Percentiles rank a stretch among this genome's conserved stretches.
Evolutionary conservation across 2,113 vertebrate genomes (phyloP).

Genomic region (Nerophis lumbriciformis): DNA sequence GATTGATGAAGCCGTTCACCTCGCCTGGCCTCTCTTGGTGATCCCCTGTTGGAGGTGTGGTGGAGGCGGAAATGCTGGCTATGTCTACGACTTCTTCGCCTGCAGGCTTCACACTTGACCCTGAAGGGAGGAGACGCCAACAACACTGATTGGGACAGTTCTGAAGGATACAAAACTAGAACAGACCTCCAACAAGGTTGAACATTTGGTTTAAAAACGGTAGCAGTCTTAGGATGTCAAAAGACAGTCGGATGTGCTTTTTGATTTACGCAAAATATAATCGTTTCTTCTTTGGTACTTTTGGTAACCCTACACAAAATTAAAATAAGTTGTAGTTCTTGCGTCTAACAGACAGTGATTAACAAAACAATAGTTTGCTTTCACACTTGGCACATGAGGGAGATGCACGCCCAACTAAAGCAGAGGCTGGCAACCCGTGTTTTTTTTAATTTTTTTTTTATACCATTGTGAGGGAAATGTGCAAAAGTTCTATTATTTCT

Average conservation of each 20-base stretch:
- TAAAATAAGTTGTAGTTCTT: too few species aligned
- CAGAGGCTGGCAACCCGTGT: too few species aligned
- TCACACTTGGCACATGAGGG: too few species aligned
- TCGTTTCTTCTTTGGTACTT: too few species aligned
- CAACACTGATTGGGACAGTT: neutral
- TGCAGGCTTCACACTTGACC: slow-evolving; percentile 58
- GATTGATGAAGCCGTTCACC: slow-evolving; percentile 37
- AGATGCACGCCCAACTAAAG: too few species aligned
- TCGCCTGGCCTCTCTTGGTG: slow-evolving; percentile 15
- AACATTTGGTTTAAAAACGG: neutral
- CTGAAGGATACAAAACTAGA: neutral
- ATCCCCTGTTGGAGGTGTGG: slow-evolving; percentile 41
- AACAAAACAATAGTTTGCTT: too few species aligned
- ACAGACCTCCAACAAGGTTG: neutral
- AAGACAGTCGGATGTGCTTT: neutral
- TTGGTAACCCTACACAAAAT: too few species aligned
- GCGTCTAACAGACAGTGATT: too few species aligned
- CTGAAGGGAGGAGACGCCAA: slow-evolving; percentile 50
- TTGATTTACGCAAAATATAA: too few species aligned
- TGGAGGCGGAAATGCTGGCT: slow-evolving; percentile 27
- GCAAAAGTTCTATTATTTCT: too few species aligned
- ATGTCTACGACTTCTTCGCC: slow-evolving; percentile 49
- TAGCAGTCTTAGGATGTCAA: neutral
- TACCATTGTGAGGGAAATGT: too few species aligned
- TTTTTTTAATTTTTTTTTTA: too few species aligned